Base-by-base conservation (phyloP, 2,797 vertebrate genomes). In the Eupleurogrammus muticus region DNA sequence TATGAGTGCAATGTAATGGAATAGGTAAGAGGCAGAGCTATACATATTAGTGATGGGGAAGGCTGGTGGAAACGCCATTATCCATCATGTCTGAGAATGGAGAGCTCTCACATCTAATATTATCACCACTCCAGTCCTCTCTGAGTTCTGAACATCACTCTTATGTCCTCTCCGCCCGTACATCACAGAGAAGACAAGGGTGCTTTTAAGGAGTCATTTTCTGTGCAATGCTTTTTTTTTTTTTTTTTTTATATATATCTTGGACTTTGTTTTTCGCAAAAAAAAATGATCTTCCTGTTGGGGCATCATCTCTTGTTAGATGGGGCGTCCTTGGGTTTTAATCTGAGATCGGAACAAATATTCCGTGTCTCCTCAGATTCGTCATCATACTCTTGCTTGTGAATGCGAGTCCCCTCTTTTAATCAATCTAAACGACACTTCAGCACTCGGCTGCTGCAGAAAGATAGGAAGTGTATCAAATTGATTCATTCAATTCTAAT, bases 121-220 rank as follows among this genome's bases (percentile, higher is more conserved):
- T 56, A 79, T 81, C 86, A 60, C 63, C 62, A 67, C 17, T 66
- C 55, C 20, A n/a, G 67, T 58, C 52, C 72, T 48, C 65, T 58
- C 66, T 66, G 67, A 71, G 74, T 73, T 80, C 71, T 87, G 78
- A 62, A 53, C 70, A 77, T 78, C 75, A 56, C 82, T 84, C 79
- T 83, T 52, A 79, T 86, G 79, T 86, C 61, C 53, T 81, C 80
- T 80, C 50, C 51, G 55, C 63, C 64, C 66, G 72, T 72, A 73
- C 77, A 81, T 88, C 80, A 85, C 67, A 83, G 52, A 62, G 53
- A 79, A 81, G 57, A 90, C 72, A 78, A 84, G 50, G 67, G 63
- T 70, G 75, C 84, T 89, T 91, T 92, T 83, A 91, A 82, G 79
- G 85, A 75, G 78, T 87, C 77, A 90, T 91, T 91, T 87, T 53